phyloP scores from a whole-genome alignment of 2,113 vertebrate genomes.

The Chinchilla lanigera region DNA sequence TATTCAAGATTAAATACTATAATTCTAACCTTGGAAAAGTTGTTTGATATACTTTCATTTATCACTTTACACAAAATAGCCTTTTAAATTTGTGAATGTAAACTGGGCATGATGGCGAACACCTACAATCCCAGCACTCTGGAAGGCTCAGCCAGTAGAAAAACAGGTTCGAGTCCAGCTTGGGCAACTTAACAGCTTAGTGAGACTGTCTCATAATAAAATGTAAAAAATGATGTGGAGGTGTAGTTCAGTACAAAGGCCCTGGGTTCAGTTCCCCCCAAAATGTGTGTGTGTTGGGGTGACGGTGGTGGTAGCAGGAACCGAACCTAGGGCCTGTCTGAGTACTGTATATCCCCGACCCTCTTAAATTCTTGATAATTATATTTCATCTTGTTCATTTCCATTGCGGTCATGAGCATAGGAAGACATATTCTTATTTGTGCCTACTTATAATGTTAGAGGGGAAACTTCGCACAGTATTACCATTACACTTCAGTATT shows the following conservation, averaged over 20 bases:
- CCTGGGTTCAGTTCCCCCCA: background rate
- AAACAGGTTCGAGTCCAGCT: background rate
- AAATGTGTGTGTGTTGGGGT: background rate
- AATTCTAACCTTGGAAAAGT: background rate
- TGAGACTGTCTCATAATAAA: background rate
- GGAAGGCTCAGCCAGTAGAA: background rate
- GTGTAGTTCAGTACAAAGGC: background rate
- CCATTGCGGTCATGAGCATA: background rate
- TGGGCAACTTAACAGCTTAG: background rate
- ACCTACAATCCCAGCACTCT: background rate
- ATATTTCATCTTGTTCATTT: background rate
- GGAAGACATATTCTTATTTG: background rate
- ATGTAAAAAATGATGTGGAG: background rate
- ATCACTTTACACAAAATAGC: background rate
- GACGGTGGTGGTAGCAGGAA: background rate
- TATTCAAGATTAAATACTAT: conserved; percentile 14
- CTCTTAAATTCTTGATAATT: background rate
- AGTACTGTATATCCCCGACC: background rate
- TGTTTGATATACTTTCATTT: background rate
- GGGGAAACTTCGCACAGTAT: background rate
- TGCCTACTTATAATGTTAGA: background rate
- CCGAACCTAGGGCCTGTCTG: background rate
- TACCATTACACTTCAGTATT: background rate
- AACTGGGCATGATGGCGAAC: background rate
- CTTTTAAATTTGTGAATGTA: background rate